phyloP scores from a whole-genome alignment of 2,113 vertebrate genomes.

The Glaucomys volans region DNA sequence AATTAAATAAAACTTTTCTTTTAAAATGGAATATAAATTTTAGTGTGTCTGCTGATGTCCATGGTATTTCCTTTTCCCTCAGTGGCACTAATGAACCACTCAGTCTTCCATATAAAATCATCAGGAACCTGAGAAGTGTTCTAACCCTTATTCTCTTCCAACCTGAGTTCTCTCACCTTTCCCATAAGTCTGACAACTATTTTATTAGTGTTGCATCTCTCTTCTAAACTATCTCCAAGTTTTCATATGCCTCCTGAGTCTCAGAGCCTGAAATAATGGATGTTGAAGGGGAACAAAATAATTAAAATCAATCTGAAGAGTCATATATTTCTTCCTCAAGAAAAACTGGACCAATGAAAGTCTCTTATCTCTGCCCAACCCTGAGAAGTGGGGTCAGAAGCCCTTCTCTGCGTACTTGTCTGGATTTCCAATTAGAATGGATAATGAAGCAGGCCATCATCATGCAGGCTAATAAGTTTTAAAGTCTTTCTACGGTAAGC shows the following conservation, averaged over 20 bases:
- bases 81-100: not conserved
- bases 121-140: not conserved
- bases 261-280: constrained; percentile 43
- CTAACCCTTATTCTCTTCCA: constrained; percentile 32
- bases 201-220: constrained; percentile 47
- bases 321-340: not conserved
- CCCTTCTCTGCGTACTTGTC: not conserved
- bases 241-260: not conserved
- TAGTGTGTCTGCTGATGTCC: not conserved
- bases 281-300: not conserved
- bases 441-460: not conserved
- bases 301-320: not conserved
- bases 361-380: too few relatives aligned
- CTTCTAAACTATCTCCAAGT: constrained; percentile 35
- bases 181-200: not conserved
- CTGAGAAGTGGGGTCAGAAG: not conserved
- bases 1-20: constrained; percentile 36
- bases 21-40: constrained; percentile 4
- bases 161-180: constrained; percentile 21
- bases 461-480: not conserved
- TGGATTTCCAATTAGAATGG: not conserved
- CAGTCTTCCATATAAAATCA: not conserved
- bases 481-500: not conserved
- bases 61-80: not conserved
- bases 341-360: not conserved